Evolutionary conservation across 2,888 invertebrate species (phyloP).

Genomic region (Calameuta idolon): DNA sequence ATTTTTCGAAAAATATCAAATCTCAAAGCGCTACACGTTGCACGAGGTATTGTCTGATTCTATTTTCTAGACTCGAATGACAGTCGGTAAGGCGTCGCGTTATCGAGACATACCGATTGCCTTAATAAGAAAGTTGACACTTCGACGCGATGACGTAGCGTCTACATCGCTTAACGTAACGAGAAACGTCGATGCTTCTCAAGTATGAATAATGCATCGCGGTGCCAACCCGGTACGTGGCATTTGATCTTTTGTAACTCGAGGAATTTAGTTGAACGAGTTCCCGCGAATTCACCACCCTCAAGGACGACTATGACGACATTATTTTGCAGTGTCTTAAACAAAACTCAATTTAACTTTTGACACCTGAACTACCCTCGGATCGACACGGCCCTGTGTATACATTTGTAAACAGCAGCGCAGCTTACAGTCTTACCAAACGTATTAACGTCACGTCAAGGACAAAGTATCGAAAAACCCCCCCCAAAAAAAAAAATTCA

Average conservation of each 20-base stretch:
- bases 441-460: not conserved
- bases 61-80: not conserved
- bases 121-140: constrained; percentile 38
- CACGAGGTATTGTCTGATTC: accelerated
- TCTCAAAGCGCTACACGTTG: too few relatives aligned
- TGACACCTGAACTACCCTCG: not conserved
- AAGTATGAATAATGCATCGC: constrained; percentile 51
- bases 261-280: constrained; percentile 45
- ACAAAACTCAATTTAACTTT: constrained; percentile 35
- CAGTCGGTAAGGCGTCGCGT: not conserved
- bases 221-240: constrained; percentile 14
- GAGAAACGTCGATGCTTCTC: constrained; percentile 34
- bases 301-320: not conserved
- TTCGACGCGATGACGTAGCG: constrained; percentile 26
- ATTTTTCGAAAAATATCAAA: too few relatives aligned
- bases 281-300: constrained; percentile 19
- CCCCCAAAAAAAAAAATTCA: not conserved
- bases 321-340: constrained; percentile 21
- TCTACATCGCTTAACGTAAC: constrained; percentile 11
- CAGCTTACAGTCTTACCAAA: not conserved
- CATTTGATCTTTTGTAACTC: constrained; percentile 51
- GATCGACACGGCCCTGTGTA: not conserved
- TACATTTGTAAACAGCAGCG: not conserved
- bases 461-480: not conserved
- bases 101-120: not conserved